Base-by-base conservation (phyloP, 2,888 invertebrate species). In the Seladonia tumulorum region DNA sequence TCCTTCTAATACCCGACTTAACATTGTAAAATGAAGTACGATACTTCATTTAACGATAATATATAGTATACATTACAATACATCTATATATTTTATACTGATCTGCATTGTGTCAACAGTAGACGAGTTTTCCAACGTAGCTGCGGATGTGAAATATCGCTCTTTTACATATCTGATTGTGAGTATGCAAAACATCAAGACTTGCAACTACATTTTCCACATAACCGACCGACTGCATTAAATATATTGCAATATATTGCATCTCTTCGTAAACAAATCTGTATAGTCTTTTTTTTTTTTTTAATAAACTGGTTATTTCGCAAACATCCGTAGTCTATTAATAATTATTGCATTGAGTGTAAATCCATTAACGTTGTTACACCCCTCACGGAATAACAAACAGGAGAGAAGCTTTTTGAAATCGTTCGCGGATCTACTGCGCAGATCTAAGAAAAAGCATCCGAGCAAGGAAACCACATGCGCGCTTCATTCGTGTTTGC, bases 391-490 rank as follows among this genome's bases (percentile, higher is more conserved):
- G 72, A 82, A 77, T 45, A 42, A 60, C n/a, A 22, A 78, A 70
- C 53, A 63, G 76, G 74, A 29, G 82, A 77, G 82, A 77, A 77
- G 47, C 47, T 68, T 77, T 84, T 70, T 29, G 82, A 74, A 80
- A 60, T 53, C 39, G 39, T 42, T 22, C 68, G 53, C 68, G 53
- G 53, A n/a, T n/a, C 57, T 53, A 45, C 49, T 45, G 60, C 57
- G 72, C 66, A 70, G 57, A 29, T 80, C 74, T n/a, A 47, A 85
- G 79, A 74, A 81, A 86, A 77, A 73, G 63, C 80, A 77, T 66
- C 76, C 72, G 76, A 57, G n/a, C 75, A 68, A 85, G 79, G 85
- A 72, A 85, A 73, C 83, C 70, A 72, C 68, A 76, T 63, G 81
- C 76, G 73, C 57, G 77, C 18, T 16, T n/a, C 18, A 53, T 76